Percentiles rank a stretch among this genome's conserved stretches.
Evolutionary conservation across 2,797 vertebrate species (phyloP).

Genomic region (Vipera ursinii): DNA sequence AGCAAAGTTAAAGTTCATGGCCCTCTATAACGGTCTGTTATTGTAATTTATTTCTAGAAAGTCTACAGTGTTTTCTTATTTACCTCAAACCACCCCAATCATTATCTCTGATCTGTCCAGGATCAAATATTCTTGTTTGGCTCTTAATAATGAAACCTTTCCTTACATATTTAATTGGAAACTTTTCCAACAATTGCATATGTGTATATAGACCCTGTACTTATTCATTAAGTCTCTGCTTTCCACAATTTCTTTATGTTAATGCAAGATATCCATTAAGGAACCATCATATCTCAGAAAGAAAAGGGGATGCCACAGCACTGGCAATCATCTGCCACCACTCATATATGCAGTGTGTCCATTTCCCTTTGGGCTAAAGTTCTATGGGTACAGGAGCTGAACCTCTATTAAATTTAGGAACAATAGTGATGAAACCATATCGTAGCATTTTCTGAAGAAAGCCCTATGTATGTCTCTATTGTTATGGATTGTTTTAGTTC

Average conservation of each 20-base stretch:
- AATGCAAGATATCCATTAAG: not conserved
- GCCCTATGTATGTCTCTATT: not conserved
- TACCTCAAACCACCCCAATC: not conserved
- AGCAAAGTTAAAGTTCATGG: not conserved
- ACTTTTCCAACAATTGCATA: not conserved
- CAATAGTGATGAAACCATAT: not conserved
- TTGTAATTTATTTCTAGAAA: not conserved
- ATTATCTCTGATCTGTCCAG: not conserved
- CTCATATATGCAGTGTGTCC: no score
- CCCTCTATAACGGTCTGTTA: not conserved
- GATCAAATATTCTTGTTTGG: not conserved
- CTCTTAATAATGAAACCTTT: not conserved
- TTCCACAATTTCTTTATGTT: not conserved
- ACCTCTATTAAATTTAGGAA: not conserved
- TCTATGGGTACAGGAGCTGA: not conserved
- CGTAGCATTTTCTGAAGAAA: not conserved
- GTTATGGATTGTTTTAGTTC: not conserved
- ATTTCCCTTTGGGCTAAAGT: not conserved
- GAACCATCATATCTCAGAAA: not conserved
- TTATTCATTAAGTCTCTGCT: not conserved
- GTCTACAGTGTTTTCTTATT: not conserved
- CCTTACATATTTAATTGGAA: not conserved
- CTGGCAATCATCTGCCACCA: not conserved
- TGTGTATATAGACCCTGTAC: not conserved
- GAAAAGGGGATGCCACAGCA: no score